Conservation (phyloP, 2,888 invertebrate genomes). For the Drosophila meridionalis region DNA sequence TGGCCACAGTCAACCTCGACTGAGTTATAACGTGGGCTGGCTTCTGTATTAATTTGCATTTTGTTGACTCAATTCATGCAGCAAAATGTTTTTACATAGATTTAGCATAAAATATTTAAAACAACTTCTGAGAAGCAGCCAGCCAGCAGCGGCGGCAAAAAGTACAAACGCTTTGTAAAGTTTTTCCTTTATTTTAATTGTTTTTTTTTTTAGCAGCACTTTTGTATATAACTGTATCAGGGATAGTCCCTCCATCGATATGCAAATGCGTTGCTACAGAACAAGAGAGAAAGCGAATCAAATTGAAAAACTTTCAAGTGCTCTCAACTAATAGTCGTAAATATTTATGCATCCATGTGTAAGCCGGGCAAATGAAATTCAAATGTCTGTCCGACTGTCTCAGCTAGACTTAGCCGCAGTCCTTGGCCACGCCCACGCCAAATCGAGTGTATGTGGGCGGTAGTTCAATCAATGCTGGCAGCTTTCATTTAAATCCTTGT, state of each 20-base stretch:
- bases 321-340: constrained; percentile 77
- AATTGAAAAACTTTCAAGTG: constrained; percentile 74
- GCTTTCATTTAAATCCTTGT: constrained; percentile 42
- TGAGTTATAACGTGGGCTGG: constrained; percentile 1
- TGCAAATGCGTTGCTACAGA: constrained; percentile 59
- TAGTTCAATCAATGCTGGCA: constrained; percentile 46
- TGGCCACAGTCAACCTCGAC: constrained; percentile 31
- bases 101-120: constrained; percentile 76
- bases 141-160: constrained; percentile 21
- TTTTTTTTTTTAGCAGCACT: constrained; percentile 49
- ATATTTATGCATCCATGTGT: constrained; percentile 73
- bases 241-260: constrained; percentile 62
- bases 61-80: constrained; percentile 74
- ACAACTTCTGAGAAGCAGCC: constrained; percentile 49
- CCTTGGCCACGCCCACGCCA: constrained; percentile 14
- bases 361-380: constrained; percentile 68
- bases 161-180: constrained; percentile 51
- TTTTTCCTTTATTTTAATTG: constrained; percentile 73
- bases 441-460: background rate
- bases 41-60: constrained; percentile 74
- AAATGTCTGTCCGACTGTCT: constrained; percentile 58
- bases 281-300: constrained; percentile 21
- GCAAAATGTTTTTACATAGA: constrained; percentile 73
- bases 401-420: constrained; percentile 47
- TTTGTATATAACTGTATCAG: constrained; percentile 2